A percentile compares a stretch with the other conserved stretches of the same genome.
Evolutionary conservation across 2,797 vertebrate genomes (phyloP).

Genomic region (Trematomus bernacchii): DNA sequence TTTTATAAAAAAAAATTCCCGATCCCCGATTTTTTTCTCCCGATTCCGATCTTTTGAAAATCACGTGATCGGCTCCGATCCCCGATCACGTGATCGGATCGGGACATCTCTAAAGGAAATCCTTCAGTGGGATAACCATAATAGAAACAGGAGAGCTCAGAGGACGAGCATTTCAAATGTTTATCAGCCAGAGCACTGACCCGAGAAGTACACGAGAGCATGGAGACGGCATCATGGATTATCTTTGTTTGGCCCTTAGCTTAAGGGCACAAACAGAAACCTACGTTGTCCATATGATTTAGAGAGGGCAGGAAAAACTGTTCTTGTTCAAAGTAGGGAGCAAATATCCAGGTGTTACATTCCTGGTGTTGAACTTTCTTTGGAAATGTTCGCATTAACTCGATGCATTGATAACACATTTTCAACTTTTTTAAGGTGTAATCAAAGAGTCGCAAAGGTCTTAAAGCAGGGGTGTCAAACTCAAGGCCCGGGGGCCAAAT

Average conservation of each 20-base stretch:
- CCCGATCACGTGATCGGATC: no score
- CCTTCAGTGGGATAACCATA: conserved; percentile 26
- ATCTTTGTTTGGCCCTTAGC: background rate
- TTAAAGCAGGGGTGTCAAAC: background rate
- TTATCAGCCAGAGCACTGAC: conserved; percentile 12
- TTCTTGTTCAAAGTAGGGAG: background rate
- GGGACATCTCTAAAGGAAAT: no score
- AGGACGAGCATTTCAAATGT: conserved; percentile 17
- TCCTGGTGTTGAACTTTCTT: background rate
- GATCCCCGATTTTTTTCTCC: no score
- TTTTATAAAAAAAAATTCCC: no score
- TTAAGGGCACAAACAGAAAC: conserved; percentile 5
- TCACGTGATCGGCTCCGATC: no score
- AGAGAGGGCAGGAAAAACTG: background rate
- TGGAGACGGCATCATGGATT: background rate
- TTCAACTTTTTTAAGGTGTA: background rate
- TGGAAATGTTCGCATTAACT: conserved; percentile 4
- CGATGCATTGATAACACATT: background rate
- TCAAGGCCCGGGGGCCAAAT: no score
- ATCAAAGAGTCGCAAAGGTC: background rate
- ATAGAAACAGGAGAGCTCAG: conserved; percentile 13
- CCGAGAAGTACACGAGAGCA: background rate
- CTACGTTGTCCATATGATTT: conserved; percentile 8
- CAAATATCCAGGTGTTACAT: conserved; percentile 30
- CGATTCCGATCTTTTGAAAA: no score